Evolutionary conservation across 1,140 invertebrate species (phyloP).

Genomic region (Oscheius sp.): DNA sequence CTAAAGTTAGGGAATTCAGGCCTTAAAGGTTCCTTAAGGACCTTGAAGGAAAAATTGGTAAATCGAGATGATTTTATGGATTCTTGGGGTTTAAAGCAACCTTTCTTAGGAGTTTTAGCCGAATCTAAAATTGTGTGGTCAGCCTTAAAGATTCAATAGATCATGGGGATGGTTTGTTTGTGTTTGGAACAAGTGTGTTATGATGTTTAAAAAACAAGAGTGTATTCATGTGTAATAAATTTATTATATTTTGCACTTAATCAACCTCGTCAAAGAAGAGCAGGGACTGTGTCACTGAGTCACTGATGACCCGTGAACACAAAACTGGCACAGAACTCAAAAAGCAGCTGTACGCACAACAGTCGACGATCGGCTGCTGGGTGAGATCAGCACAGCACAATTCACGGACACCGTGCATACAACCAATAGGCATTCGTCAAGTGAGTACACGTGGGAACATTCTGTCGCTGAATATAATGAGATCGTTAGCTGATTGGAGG

Average conservation of each 20-base stretch:
- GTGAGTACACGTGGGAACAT: constrained; percentile 8
- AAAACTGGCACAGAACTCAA: constrained; percentile 1
- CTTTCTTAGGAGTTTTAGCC: no score
- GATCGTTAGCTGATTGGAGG: constrained; percentile 1
- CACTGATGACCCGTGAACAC: constrained; percentile 2
- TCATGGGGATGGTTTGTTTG: no score
- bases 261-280: constrained; percentile 9
- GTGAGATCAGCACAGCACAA: constrained; percentile 13
- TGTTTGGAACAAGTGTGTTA: no score
- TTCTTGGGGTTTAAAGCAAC: no score
- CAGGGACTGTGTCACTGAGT: neutral
- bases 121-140: no score
- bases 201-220: no score
- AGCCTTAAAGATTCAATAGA: no score
- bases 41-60: no score
- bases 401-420: constrained; percentile 9
- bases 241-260: constrained; percentile 13
- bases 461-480: constrained; percentile 7
- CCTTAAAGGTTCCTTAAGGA: no score
- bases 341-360: constrained; percentile 8
- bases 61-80: no score
- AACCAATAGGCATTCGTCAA: neutral
- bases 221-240: neutral
- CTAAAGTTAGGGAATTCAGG: no score
- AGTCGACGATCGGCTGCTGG: constrained; percentile 8